Base-by-base conservation (phyloP, 2,113 vertebrate genomes). In the Rousettus leschenaultii region DNA sequence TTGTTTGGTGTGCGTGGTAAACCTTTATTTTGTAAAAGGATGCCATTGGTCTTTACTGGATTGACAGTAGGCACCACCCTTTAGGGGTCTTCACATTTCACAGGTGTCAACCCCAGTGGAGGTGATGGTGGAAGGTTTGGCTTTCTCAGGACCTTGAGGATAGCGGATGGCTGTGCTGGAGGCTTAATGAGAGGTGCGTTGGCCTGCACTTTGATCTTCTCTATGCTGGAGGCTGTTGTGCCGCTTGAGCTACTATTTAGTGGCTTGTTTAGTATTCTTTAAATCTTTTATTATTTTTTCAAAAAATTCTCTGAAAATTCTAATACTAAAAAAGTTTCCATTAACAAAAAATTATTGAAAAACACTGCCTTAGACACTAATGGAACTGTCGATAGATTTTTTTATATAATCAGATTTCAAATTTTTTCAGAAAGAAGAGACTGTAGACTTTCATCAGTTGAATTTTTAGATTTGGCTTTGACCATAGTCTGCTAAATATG, bases 241-340 rank as follows among this genome's bases (percentile, higher is more conserved):
- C 99, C 99, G 70, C 99, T 99, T 4, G 99, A 99, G 98, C 99
- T 99, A 97, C 99, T 99, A 97, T 99, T 99, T 8, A 9, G 35
- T 89, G 53, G 19, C 13, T 92, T 89, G 33, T 16, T 48, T 55
- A 70, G 30, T 12, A 63, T 40, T 63, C 24, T 68, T 89, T 43
- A 55, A 55, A 63, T 77, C 16, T 79, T 73, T 73, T 73, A 43
- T 57, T 57, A 3, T 57, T 57, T 57, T 57, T 77, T 82, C 7
- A 57, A 71, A 75, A 82, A 66, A 28, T 38, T 40, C 40, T 73
- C 22, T n/a, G 24, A 59, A 94, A 48, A 48, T 86, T 89, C 73
- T 77, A 53, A 30, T 63, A 59, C 48, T 80, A 30, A 28, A 65
- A 93, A 87, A 48, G 24, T 13, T 19, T 28, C 14, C n/a, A 84